Conservation (phyloP, 2,113 vertebrate species). For the Bathybates hornii region DNA sequence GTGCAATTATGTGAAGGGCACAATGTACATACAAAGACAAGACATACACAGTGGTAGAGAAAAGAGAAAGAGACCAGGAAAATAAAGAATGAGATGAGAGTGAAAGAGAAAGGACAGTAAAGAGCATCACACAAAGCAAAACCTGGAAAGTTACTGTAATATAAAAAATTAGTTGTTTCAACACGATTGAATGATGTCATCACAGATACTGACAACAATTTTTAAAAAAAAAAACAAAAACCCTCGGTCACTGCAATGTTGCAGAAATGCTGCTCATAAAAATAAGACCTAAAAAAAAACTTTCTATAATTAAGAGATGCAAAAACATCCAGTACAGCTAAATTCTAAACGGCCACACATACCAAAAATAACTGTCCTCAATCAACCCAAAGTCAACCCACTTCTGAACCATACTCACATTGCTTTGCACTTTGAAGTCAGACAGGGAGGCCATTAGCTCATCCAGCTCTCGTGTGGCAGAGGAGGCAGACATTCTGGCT, state of each 20-base stretch:
- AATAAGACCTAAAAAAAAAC: background rate
- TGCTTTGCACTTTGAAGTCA: slow-evolving; percentile 88
- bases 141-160: background rate
- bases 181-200: background rate
- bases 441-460: slow-evolving; percentile 97
- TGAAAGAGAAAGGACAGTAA: background rate
- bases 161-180: background rate
- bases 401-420: slow-evolving; percentile 51
- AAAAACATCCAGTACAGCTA: background rate
- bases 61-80: slow-evolving; percentile 44
- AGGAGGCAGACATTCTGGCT: slow-evolving; percentile 91
- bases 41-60: slow-evolving; percentile 43
- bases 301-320: background rate
- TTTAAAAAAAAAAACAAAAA: background rate
- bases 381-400: background rate
- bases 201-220: background rate
- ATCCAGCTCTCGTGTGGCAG: slow-evolving; percentile 91
- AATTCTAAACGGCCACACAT: background rate
- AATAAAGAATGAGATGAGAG: slow-evolving; percentile 19
- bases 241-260: background rate
- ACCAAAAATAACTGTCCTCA: background rate
- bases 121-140: background rate
- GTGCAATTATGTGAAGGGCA: background rate
- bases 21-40: slow-evolving; percentile 17
- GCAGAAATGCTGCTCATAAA: background rate